Conservation (phyloP, 1,140 invertebrate genomes). For the Eueides isabella region DNA sequence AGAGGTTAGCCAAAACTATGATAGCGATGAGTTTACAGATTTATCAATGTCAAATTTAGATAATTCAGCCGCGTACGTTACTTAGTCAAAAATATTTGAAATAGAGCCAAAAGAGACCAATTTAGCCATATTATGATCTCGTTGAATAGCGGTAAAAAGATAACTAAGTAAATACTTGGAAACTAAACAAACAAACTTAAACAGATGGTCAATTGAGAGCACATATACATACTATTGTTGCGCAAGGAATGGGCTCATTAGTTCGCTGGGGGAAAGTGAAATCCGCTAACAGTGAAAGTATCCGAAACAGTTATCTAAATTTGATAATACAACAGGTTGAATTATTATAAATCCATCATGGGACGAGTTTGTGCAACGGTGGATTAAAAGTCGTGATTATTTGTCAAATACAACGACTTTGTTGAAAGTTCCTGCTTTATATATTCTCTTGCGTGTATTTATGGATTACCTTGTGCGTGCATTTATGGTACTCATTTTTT, state of each 20-base stretch:
- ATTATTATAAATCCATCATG: conserved; percentile 31
- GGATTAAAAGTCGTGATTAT: conserved; percentile 24
- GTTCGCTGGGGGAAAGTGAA: conserved; percentile 56
- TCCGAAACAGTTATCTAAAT: conserved; percentile 68
- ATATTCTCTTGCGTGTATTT: conserved; percentile 24
- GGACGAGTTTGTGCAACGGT: conserved; percentile 17
- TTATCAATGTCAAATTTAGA: conserved; percentile 1
- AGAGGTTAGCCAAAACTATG: neutral
- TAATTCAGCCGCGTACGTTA: conserved; percentile 17
- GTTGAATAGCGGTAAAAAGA: neutral
- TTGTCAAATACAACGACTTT: conserved; percentile 22
- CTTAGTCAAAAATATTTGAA: conserved; percentile 40
- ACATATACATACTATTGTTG: conserved; percentile 28
- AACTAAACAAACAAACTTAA: neutral
- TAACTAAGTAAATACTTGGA: neutral
- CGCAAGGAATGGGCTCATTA: conserved; percentile 42
- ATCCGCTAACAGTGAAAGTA: conserved; percentile 67
- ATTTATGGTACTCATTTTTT: neutral
- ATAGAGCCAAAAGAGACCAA: conserved; percentile 34
- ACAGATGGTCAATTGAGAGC: conserved; percentile 12
- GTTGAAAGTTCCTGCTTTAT: conserved; percentile 8
- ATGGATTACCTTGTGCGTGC: conserved; percentile 14
- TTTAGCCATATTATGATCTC: neutral
- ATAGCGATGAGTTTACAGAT: neutral
- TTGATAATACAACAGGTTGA: conserved; percentile 50